Evolutionary conservation across 2,888 invertebrate species (phyloP), one percentile per base, ranked within the genome.

Genomic region (Caenorhabditis parvicauda): DNA sequence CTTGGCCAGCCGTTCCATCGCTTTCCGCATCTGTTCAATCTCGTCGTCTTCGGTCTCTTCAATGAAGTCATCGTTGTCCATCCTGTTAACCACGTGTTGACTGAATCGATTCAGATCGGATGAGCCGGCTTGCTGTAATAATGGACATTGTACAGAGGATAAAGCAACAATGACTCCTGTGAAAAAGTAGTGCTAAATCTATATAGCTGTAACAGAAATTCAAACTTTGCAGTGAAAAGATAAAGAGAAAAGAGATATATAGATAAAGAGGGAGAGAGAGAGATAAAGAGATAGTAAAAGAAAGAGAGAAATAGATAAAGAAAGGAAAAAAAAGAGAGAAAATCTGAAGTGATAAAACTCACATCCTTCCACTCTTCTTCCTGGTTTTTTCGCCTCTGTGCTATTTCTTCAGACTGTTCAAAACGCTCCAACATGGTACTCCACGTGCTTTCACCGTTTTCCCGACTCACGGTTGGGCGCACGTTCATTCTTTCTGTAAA

Each of bases 381-480:
- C 27, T 70, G 71, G 17, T 65, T 37, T 27, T 70, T 64, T 7
- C 74, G 39, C n/a, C 75, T 38, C 19, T 69, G 62, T 0, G 74
- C 58, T 24, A 72, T 59, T 22, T 71, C 64, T 4, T 63, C 45
- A 27, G 64, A 57, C 5, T 65, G 64, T 35, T 77, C 77, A 38
- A 77, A 68, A 43, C 72, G 64, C 32, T 59, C 56, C 24, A 77
- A 35, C 21, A 76, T 52, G 5, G 64, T 57, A 3, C 75, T 67
- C 69, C 74, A 76, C 3, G 56, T 59, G 22, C 60, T 56, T 22
- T 56, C 59, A 1, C 53, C 49, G 14, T 46, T 39, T 37, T 60
- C 54, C 9, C 64, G 54, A 22, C 47, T 22, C 9, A 74, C 70
- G 4, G 77, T 76, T 14, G 77, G 77, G 7, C 77, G 70, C 1